phyloP scores from a whole-genome alignment of 2,797 vertebrate species.

The Sebastes nivosus region DNA sequence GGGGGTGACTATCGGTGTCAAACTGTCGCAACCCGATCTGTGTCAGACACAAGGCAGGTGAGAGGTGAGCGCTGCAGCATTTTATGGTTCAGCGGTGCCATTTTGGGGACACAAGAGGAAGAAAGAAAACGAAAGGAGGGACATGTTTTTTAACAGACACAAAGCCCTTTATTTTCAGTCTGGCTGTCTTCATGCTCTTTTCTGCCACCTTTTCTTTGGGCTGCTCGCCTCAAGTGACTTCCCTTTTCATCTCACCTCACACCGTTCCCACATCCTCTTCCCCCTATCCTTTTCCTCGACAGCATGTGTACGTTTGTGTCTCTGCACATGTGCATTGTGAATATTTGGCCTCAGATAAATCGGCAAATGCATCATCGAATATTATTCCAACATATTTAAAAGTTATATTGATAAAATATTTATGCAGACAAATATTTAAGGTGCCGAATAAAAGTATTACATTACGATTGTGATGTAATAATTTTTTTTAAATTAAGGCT shows the following conservation, averaged over 20 bases:
- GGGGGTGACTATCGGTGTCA: constrained; percentile 46
- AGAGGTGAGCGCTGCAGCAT: constrained; percentile 58
- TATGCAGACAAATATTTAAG: too few relatives aligned
- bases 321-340: background rate
- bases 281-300: background rate
- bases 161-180: constrained; percentile 27
- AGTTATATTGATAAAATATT: background rate
- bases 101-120: constrained; percentile 36
- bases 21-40: constrained; percentile 49
- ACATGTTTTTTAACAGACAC: constrained; percentile 1
- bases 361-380: background rate
- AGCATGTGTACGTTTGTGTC: background rate
- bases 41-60: constrained; percentile 58
- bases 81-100: constrained; percentile 60
- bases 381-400: background rate
- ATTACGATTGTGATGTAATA: too few relatives aligned
- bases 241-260: constrained; percentile 22
- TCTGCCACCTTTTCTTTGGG: background rate
- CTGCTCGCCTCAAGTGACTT: constrained; percentile 19
- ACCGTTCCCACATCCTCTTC: constrained; percentile 1
- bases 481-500: too few relatives aligned
- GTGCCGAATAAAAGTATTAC: too few relatives aligned
- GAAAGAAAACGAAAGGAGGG: constrained; percentile 33
- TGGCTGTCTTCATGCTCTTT: background rate
- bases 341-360: background rate